Percentiles rank a stretch among this genome's conserved stretches.
phyloP scores from a whole-genome alignment of 2,797 vertebrate species.

The Gambelia wislizenii region DNA sequence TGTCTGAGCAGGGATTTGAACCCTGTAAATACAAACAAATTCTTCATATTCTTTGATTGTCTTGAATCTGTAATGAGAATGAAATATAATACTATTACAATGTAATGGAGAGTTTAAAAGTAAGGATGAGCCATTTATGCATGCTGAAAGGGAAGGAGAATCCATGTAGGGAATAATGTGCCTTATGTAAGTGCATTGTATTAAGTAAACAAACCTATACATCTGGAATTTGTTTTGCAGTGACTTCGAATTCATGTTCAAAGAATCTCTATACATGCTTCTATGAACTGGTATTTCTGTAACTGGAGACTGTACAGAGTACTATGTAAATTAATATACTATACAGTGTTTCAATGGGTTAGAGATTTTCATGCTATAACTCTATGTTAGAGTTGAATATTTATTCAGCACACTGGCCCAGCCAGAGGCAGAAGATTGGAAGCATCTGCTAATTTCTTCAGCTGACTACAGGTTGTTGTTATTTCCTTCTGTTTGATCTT shows the following conservation, averaged over 20 bases:
- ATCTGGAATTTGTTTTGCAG: not conserved
- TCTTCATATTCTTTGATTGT: not conserved
- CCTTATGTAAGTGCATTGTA: not conserved
- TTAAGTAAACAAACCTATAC: not conserved
- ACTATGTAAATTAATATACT: not conserved
- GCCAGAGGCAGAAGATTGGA: not conserved
- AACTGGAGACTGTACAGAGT: not conserved
- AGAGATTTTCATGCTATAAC: not conserved
- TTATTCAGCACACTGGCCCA: not conserved
- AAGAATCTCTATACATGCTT: not conserved
- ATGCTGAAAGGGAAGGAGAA: not conserved
- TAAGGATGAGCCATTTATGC: not conserved
- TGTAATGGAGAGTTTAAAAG: not conserved
- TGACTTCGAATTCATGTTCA: not conserved
- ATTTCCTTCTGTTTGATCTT: accelerated
- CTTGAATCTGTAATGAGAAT: not conserved
- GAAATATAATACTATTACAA: not conserved
- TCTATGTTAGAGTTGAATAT: not conserved
- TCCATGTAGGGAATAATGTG: not conserved
- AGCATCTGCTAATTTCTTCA: not conserved
- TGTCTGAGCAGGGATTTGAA: too few relatives aligned
- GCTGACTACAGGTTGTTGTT: not conserved
- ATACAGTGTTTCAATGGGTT: not conserved
- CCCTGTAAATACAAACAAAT: not conserved
- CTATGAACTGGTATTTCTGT: not conserved